These are phyloP conservation scores for Mareca penelope DNA, from an alignment of 2,797 vertebrate genomes.

Conservation along the genomic window DNA sequence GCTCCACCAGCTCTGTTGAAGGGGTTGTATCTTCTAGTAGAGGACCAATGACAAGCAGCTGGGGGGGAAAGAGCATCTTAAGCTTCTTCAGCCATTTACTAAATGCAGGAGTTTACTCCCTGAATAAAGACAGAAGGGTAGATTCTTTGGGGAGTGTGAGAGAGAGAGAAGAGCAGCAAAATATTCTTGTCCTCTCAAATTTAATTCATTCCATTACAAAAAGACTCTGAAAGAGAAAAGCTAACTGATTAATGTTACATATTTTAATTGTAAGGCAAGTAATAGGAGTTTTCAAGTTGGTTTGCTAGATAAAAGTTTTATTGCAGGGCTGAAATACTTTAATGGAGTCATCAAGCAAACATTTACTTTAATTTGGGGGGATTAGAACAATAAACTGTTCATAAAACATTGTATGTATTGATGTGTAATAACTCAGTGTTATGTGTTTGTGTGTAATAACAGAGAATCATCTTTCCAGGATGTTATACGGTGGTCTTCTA, in stretches of 20 bases:
- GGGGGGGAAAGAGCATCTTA: neutral
- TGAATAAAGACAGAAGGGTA: neutral
- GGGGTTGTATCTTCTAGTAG: neutral
- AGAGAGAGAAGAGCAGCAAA: neutral
- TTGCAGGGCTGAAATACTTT: neutral
- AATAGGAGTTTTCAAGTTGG: neutral
- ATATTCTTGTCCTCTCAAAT: neutral
- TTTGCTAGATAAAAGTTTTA: neutral
- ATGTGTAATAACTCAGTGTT: neutral
- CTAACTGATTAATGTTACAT: neutral
- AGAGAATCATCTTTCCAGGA: neutral
- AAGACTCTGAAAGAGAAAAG: neutral
- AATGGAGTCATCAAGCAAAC: neutral
- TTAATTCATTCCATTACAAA: neutral
- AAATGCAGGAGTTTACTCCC: neutral
- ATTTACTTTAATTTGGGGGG: neutral
- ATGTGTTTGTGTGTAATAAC: neutral
- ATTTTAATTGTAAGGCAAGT: neutral
- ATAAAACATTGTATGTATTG: neutral
- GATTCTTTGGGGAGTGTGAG: neutral
- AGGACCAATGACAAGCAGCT: neutral
- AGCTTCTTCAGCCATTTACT: neutral
- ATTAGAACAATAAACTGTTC: neutral
- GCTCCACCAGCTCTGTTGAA: neutral
- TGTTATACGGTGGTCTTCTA: neutral